Percentiles rank a stretch among this genome's conserved stretches.
These are phyloP conservation scores for Cyaniris semiargus DNA, from an alignment of 2,888 invertebrate genomes.

Conservation along the genomic window DNA sequence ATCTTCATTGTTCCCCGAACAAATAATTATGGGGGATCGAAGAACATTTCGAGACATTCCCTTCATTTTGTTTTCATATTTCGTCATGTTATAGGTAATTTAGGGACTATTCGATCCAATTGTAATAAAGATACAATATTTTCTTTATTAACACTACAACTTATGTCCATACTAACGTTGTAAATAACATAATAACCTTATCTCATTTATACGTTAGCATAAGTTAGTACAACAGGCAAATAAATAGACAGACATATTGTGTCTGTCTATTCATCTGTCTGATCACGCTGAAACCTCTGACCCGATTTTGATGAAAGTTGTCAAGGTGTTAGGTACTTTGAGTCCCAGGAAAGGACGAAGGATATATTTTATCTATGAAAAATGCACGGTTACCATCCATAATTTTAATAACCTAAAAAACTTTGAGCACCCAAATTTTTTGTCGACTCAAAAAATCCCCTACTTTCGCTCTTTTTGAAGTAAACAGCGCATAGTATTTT, in stretches of 20 bases:
- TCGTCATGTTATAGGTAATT: background rate
- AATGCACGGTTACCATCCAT: background rate
- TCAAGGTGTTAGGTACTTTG: no score
- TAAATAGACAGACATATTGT: no score
- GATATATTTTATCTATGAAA: no score
- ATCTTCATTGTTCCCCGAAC: slow-evolving; percentile 25
- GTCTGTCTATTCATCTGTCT: no score
- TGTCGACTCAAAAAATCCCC: background rate
- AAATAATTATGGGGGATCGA: slow-evolving; percentile 14
- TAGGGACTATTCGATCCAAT: background rate
- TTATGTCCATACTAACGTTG: no score
- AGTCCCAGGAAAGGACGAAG: no score
- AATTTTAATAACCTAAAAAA: background rate
- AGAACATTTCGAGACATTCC: background rate
- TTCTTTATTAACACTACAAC: no score
- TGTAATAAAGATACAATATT: background rate
- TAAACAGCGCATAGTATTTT: slow-evolving; percentile 33
- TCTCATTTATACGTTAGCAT: no score
- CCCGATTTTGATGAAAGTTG: no score
- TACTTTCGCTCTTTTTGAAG: slow-evolving; percentile 5
- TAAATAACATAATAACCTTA: no score
- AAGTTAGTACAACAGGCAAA: no score
- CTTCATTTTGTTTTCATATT: background rate
- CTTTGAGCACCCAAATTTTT: background rate
- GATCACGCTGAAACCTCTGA: no score